Percentiles rank a stretch among this genome's conserved stretches.
Evolutionary conservation across 2,888 invertebrate species (phyloP).

Genomic region (Drosophila niveifrons): DNA sequence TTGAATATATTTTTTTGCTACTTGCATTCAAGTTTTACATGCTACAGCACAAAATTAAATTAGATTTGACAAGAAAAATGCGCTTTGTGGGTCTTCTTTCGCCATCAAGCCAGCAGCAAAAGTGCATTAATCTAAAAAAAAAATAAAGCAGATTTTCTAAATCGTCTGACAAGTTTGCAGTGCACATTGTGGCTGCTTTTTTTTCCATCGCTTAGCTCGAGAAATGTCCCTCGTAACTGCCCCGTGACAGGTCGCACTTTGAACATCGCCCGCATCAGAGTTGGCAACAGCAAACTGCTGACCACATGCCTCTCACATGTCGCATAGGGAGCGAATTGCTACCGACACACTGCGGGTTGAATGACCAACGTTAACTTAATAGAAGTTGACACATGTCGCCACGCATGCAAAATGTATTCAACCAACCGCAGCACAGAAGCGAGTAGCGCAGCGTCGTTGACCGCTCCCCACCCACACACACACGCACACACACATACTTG

Average conservation of each 20-base stretch:
- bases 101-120: not conserved
- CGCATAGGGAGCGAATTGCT: not conserved
- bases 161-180: slow-evolving; percentile 33
- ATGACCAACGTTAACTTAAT: slow-evolving; percentile 80
- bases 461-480: slow-evolving; percentile 30
- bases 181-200: slow-evolving; percentile 32
- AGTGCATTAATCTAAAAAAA: slow-evolving; percentile 32
- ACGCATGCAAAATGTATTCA: slow-evolving; percentile 82
- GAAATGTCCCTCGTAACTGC: not conserved
- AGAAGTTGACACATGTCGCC: slow-evolving; percentile 82
- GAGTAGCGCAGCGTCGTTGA: slow-evolving; percentile 32
- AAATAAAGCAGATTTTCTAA: slow-evolving; percentile 34
- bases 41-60: not conserved
- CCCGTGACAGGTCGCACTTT: slow-evolving; percentile 43
- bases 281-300: slow-evolving; percentile 51
- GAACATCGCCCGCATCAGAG: slow-evolving; percentile 35
- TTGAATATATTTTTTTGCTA: no score
- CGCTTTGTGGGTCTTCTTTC: slow-evolving; percentile 8
- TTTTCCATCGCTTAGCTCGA: not conserved
- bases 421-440: slow-evolving; percentile 68
- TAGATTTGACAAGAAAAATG: slow-evolving; percentile 14
- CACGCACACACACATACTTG: not conserved
- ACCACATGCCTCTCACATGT: slow-evolving; percentile 57
- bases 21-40: not conserved
- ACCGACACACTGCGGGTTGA: slow-evolving; percentile 53